These are phyloP conservation scores for Ceratina japonica DNA, from an alignment of 1,140 invertebrate species.

Conservation along the genomic window DNA sequence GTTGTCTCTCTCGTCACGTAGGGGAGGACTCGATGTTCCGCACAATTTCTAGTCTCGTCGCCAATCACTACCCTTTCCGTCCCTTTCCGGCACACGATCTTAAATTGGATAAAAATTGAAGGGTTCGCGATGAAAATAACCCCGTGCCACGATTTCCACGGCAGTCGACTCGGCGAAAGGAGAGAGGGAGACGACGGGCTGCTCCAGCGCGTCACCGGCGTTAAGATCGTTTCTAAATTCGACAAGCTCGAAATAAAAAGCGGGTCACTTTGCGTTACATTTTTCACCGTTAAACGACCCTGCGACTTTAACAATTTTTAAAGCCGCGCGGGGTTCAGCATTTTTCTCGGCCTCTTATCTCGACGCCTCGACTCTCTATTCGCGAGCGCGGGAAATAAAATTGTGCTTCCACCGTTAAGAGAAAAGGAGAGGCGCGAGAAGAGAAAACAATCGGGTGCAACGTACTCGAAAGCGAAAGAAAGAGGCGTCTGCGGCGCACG, in stretches of 20 bases:
- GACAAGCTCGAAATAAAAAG: slow-evolving; percentile 39
- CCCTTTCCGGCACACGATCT: not conserved
- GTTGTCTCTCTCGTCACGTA: slow-evolving; percentile 30
- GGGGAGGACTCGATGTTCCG: slow-evolving; percentile 26
- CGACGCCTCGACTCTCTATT: too few species aligned
- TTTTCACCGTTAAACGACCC: slow-evolving; percentile 6
- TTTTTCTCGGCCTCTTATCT: too few species aligned
- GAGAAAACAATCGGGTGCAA: slow-evolving; percentile 28
- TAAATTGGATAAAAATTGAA: too few species aligned
- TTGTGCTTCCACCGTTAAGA: not conserved
- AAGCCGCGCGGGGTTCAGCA: too few species aligned
- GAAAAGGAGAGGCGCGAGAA: not conserved
- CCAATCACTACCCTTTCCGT: slow-evolving; percentile 3
- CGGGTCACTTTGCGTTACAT: slow-evolving; percentile 12
- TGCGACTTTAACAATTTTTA: not conserved
- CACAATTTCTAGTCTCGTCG: slow-evolving; percentile 17
- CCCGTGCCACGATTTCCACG: too few species aligned
- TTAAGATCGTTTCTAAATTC: slow-evolving; percentile 19
- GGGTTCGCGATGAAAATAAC: too few species aligned
- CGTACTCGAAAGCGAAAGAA: not conserved
- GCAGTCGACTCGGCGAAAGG: too few species aligned
- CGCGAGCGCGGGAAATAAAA: too few species aligned
- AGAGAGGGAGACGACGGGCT: not conserved
- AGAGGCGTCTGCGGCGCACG: not conserved
- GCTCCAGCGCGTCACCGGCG: too few species aligned